Base-by-base conservation (phyloP, 2,113 vertebrate species). In the Percopsis transmontana region DNA sequence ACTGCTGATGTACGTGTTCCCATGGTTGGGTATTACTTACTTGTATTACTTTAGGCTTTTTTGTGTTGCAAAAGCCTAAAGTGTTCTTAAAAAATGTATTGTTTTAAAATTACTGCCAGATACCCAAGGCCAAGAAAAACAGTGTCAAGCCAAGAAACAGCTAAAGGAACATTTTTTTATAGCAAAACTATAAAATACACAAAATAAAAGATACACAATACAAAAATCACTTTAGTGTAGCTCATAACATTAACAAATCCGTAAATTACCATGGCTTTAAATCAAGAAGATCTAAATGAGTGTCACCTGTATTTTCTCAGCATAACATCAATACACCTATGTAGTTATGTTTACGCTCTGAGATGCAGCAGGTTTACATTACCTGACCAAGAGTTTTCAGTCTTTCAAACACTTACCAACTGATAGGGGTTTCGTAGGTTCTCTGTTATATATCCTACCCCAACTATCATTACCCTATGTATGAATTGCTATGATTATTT, bases 361-460 rank as follows among this genome's bases (percentile, higher is more conserved):
- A 69, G 63, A 63, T 47, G 40, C 45, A 45, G 14, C 21, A n/a
- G 64, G 42, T 81, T 80, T 59, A 70, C 57, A 60, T 50, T 48
- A 12, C 39, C 21, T 69, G 38, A 20, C 73, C 60, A 19, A 18
- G 48, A 69, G 72, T 62, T 72, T 78, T 76, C 62, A 73, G 72
- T 77, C 75, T 72, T 59, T 72, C 21, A 68, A 80, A 64, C 76
- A 70, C 57, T 80, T 72, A 80, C 61, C 66, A 19, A 72, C 80
- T 82, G 72, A 60, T 70, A 80, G 44, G n/a, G n/a, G n/a, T n/a
- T 50, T 66, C 23, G 18, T 58, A 42, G 44, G n/a, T 45, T 65
- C 59, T 53, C 14, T n/a, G 7, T 20, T 50, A 7, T 14, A 55
- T 50, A 55, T 53, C 14, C 45, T 48, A 50, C 18, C 61, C 74